Percentiles rank a stretch among this genome's conserved stretches.
phyloP scores from a whole-genome alignment of 2,797 vertebrate genomes.

The Halcyon badia region DNA sequence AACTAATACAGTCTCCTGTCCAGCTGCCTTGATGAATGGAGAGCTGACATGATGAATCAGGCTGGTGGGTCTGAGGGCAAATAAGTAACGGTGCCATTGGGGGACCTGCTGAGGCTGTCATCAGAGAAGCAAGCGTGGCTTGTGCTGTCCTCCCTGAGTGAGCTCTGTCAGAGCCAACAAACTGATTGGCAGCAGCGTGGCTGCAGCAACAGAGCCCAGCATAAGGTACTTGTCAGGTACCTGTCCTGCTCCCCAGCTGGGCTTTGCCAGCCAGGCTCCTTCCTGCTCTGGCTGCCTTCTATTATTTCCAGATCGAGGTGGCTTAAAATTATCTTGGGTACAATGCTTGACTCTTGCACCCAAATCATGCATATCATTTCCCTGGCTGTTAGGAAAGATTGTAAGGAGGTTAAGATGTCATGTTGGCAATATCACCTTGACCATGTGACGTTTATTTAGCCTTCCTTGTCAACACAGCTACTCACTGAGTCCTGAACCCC shows the following conservation, averaged over 20 bases:
- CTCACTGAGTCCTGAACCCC: background rate
- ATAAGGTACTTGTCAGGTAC: background rate
- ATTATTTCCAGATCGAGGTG: background rate
- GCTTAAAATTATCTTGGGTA: background rate
- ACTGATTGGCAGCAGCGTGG: background rate
- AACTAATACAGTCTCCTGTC: background rate
- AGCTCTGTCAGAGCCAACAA: background rate
- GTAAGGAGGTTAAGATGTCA: background rate
- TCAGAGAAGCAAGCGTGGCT: fast-evolving
- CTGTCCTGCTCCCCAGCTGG: background rate
- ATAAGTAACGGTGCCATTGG: fast-evolving
- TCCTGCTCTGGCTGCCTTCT: background rate
- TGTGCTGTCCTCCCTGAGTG: background rate
- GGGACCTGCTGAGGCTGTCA: background rate
- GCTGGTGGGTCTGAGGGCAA: background rate
- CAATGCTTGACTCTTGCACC: background rate
- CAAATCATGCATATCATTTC: background rate
- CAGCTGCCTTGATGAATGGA: background rate
- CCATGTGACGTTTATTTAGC: background rate
- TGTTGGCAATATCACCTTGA: background rate
- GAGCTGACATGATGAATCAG: background rate
- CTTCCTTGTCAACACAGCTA: background rate
- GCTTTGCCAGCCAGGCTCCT: background rate
- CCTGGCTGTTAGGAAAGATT: background rate
- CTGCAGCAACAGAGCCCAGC: background rate